Percentiles rank a stretch among this genome's conserved stretches.
These are phyloP conservation scores for Lepisosteus oculatus DNA, from an alignment of 2,113 vertebrate species.

Conservation along the genomic window DNA sequence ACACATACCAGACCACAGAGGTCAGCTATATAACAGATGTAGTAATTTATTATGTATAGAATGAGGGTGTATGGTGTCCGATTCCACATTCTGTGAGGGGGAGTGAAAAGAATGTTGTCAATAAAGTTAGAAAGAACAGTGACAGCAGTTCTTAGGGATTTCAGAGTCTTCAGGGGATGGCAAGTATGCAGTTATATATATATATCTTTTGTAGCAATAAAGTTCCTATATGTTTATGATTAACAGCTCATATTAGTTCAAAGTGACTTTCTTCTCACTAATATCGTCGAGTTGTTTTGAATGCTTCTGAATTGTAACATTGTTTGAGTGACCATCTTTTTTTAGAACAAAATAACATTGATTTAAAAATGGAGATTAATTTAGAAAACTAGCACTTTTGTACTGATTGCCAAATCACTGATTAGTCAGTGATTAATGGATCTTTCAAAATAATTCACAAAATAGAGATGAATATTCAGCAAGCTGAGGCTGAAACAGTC, in stretches of 20 bases:
- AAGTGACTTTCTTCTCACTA: background rate
- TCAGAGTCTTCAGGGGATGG: conserved; percentile 6
- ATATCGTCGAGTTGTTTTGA: background rate
- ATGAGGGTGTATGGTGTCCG: background rate
- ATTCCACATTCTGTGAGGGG: background rate
- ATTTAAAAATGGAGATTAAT: background rate
- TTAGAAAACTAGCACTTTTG: too few species aligned
- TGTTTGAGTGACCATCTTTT: background rate
- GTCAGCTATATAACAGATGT: conserved; percentile 8
- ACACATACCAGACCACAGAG: background rate
- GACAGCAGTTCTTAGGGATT: conserved; percentile 10
- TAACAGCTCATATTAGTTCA: background rate
- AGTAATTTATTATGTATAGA: conserved; percentile 8
- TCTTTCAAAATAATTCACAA: too few species aligned
- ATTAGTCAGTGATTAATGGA: too few species aligned
- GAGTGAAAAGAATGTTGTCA: background rate
- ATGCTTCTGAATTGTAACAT: background rate
- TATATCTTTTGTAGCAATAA: conserved; percentile 9
- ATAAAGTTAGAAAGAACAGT: conserved; percentile 11
- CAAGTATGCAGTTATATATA: background rate
- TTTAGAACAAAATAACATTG: background rate
- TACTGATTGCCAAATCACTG: too few species aligned
- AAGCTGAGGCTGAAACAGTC: too few species aligned
- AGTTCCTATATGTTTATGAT: background rate
- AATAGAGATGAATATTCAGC: too few species aligned